Evolutionary conservation across 2,797 vertebrate species (phyloP), one percentile per base, ranked within the genome.

Genomic region (Melopsittacus undulatus): DNA sequence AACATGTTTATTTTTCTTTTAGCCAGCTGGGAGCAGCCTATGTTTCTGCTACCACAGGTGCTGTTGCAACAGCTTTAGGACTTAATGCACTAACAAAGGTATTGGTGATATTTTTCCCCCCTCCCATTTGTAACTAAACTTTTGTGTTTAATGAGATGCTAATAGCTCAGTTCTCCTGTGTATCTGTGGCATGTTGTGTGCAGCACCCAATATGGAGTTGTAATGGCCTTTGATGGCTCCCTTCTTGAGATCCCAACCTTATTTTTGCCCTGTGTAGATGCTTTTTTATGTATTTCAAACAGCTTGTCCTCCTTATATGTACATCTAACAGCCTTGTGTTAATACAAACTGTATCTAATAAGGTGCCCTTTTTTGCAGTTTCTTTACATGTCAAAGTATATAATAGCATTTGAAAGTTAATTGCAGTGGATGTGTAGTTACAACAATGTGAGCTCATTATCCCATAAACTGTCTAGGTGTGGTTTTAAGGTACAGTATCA

Each of bases 81-180:
- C 98, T 99, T 94, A 99, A 99, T 87, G 98, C 98, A 69, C 97
- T 99, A 97, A 98, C 99, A 97, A 99, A 99, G 99, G 99, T 99
- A 99, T 91, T 82, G 86, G 12, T 30, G 52, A 13, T 63, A 23
- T 13, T 85, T 66, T 59, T 46, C 10, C 14, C 21, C 30, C 23
- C 40, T 40, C 40, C 38, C 38, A 10, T 73, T 81, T 46, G 86
- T 78, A 22, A 45, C 30, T 20, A 43, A 22, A 59, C 27, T 51
- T 30, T 16, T 8, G 13, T 79, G 67, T 62, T 80, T 26, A 67
- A 0, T 85, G 56, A 62, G 46, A 14, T 70, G 70, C 26, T 66
- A 46, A 61, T 4, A 22, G 59, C 59, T 83, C 38, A 4, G n/a
- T 94, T 69, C 27, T 92, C n/a, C 32, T n/a, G 6, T 67, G 19